Conservation (phyloP, 2,113 vertebrate species). For the Pogonocichla stellata region DNA sequence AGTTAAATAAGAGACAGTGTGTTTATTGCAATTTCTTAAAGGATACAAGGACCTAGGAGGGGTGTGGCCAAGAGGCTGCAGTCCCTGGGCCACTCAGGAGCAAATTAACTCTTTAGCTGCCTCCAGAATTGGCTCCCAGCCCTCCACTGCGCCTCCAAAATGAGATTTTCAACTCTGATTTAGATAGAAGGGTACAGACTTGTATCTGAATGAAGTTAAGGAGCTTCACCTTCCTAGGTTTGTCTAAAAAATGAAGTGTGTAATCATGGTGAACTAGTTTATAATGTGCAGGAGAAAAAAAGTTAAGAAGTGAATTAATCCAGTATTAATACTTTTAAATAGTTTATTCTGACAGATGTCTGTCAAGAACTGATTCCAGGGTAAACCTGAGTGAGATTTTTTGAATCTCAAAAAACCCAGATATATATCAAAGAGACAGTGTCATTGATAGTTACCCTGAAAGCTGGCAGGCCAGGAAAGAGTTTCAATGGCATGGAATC, state of each 20-base stretch:
- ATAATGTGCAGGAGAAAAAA: not conserved
- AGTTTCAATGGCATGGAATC: not conserved
- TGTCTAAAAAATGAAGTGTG: not conserved
- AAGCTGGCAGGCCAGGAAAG: not conserved
- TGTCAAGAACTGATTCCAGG: not conserved
- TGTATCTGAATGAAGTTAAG: not conserved
- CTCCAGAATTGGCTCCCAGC: not conserved
- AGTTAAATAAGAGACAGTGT: not conserved
- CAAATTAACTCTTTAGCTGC: not conserved
- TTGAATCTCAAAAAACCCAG: not conserved
- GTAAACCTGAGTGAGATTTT: not conserved
- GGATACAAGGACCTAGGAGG: not conserved
- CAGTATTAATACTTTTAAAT: not conserved
- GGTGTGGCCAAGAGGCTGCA: not conserved
- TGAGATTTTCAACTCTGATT: not conserved
- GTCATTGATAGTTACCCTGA: not conserved
- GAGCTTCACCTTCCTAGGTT: not conserved
- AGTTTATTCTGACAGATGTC: not conserved
- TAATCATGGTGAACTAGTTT: not conserved
- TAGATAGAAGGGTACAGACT: not conserved
- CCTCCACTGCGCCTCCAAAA: not conserved
- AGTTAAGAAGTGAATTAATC: not conserved
- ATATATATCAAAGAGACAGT: not conserved
- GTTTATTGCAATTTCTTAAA: not conserved
- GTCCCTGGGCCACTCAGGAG: not conserved